Base-by-base conservation (phyloP, 1,140 invertebrate genomes). In the Saccostrea cuccullata region DNA sequence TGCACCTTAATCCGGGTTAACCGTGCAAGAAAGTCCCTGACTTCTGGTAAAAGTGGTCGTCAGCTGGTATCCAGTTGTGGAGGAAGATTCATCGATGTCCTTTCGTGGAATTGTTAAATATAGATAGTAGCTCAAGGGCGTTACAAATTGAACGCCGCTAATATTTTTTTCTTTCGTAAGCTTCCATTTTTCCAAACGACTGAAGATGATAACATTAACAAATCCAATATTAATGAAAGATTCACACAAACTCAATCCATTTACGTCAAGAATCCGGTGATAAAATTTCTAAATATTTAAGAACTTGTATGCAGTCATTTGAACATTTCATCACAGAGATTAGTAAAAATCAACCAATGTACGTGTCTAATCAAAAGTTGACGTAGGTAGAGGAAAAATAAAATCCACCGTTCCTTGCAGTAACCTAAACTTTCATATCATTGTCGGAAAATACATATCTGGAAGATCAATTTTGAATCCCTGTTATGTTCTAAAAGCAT, bases 391-490 rank as follows among this genome's bases (percentile, higher is more conserved):
- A 77, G 11, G 30, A 26, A 77, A 36, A 77, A 77, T 36, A 36
- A 36, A 15, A 36, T 15, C 70, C 23, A 36, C 11, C 15, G 70
- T 77, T 30, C 1, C 8, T 26, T 12, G 30, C 13, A 77, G 15
- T 30, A 23, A 77, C 23, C 26, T 17, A 23, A 64, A 77, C 70
- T 77, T 77, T 77, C 70, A 77, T 30, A 77, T 77, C 70, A 77
- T 77, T 77, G 70, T 77, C 70, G 26, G 23, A 77, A 30, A 77
- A 36, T 77, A 30, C 70, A 77, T 77, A 77, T 77, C 70, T 77
- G 70, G 70, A 77, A 77, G 70, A 77, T 77, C 70, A 77, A 77
- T 40, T 77, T 77, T 77, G 70, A 77, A 77, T 77, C 70, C 70
- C 70, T 15, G 70, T 26, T 77, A 77, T 26, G 26, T 77, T 30